A percentile compares a stretch with the other conserved stretches of the same genome.
phyloP scores from a whole-genome alignment of 2,888 invertebrate species.

The Drosophila formosana region DNA sequence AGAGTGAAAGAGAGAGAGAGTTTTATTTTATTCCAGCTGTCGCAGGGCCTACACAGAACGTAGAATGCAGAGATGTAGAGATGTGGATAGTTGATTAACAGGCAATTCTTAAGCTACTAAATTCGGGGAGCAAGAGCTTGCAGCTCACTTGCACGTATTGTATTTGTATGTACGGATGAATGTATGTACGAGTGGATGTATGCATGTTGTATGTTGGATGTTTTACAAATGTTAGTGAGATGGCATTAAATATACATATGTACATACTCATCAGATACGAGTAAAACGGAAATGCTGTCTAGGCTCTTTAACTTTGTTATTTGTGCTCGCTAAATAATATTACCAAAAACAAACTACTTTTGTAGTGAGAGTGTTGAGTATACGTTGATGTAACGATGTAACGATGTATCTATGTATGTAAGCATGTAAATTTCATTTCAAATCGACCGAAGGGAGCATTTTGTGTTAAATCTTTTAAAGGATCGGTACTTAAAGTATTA shows the following conservation, averaged over 20 bases:
- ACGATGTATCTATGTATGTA: slow-evolving; percentile 13
- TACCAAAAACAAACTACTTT: slow-evolving; percentile 28
- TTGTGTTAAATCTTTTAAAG: slow-evolving; percentile 7
- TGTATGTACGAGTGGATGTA: slow-evolving; percentile 15
- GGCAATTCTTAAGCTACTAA: slow-evolving; percentile 12
- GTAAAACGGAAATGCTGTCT: slow-evolving; percentile 19
- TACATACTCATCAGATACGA: slow-evolving; percentile 34
- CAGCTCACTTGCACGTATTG: not conserved
- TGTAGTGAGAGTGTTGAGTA: not conserved
- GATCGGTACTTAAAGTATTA: slow-evolving; percentile 9
- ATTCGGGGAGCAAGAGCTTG: not conserved
- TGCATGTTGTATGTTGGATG: slow-evolving; percentile 16
- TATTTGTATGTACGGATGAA: slow-evolving; percentile 11
- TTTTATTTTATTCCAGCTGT: not conserved
- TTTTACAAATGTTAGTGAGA: slow-evolving; percentile 36
- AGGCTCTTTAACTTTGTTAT: slow-evolving; percentile 5
- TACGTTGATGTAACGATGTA: slow-evolving; percentile 5
- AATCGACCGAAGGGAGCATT: slow-evolving; percentile 14
- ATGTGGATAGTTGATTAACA: slow-evolving; percentile 13
- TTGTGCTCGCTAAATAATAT: slow-evolving; percentile 48
- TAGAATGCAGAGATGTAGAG: not conserved
- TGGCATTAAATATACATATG: slow-evolving; percentile 49
- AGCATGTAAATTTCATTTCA: slow-evolving; percentile 17
- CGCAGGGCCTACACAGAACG: not conserved
- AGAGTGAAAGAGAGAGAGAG: not conserved